These are phyloP conservation scores for Eupithecia insigniata DNA, from an alignment of 2,888 invertebrate genomes.

Conservation along the genomic window DNA sequence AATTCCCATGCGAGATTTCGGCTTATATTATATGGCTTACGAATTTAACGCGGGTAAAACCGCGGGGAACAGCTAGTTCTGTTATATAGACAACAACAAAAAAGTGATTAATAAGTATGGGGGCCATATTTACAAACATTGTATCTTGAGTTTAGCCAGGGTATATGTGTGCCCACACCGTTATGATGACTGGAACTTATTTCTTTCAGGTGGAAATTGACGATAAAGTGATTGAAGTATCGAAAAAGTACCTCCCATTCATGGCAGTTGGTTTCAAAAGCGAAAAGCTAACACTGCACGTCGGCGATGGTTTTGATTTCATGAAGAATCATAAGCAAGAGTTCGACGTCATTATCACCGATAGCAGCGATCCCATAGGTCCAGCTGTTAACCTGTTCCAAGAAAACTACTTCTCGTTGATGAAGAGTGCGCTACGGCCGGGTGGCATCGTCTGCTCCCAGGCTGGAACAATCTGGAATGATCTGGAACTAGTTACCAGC, in stretches of 20 bases:
- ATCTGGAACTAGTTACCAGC: constrained; percentile 89
- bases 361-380: constrained; percentile 98
- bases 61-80: no score
- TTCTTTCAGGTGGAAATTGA: constrained; percentile 95
- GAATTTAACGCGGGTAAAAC: no score
- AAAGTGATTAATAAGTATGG: no score
- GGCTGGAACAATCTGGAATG: constrained; percentile 92
- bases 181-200: neutral
- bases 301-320: constrained; percentile 98
- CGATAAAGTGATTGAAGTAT: constrained; percentile 93
- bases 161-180: neutral
- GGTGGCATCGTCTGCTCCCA: constrained; percentile 98
- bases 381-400: constrained; percentile 89
- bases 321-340: constrained; percentile 92
- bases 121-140: no score
- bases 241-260: constrained; percentile 94
- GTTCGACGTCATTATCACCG: constrained; percentile 99
- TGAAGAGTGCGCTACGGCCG: constrained; percentile 92
- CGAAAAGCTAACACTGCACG: constrained; percentile 91
- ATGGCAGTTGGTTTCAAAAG: constrained; percentile 95
- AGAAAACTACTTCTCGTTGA: constrained; percentile 92
- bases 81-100: no score
- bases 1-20: no score
- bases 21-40: no score
- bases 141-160: no score